These are phyloP conservation scores for Trachythela sp. DNA, from an alignment of 64 coral and sea anemone genomes.

Conservation along the genomic window DNA sequence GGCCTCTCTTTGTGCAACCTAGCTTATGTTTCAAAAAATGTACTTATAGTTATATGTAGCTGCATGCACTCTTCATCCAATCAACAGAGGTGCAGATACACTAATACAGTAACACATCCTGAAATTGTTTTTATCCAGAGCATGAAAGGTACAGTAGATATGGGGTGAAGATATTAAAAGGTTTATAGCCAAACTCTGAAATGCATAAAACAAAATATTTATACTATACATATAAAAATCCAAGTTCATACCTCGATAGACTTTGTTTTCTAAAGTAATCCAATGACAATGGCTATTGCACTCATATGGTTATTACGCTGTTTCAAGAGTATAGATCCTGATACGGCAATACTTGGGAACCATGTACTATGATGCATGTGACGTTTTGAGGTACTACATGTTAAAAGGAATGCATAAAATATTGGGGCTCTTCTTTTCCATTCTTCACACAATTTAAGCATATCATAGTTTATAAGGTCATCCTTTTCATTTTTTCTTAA, in stretches of 20 bases:
- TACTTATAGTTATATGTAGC: too few species aligned
- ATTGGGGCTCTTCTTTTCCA: constrained; percentile 18
- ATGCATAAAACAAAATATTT: background rate
- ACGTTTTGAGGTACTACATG: constrained; percentile 17
- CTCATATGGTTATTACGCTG: constrained; percentile 36
- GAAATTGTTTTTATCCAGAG: too few species aligned
- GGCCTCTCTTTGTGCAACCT: too few species aligned
- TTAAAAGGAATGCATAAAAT: constrained; percentile 43
- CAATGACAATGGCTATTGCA: constrained; percentile 33
- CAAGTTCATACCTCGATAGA: constrained; percentile 16
- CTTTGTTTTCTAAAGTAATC: constrained; percentile 26
- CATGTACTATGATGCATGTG: background rate
- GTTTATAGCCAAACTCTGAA: too few species aligned
- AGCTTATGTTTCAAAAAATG: too few species aligned
- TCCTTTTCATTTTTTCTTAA: constrained; percentile 33
- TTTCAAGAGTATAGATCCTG: constrained; percentile 43
- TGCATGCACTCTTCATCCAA: too few species aligned
- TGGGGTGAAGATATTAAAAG: too few species aligned
- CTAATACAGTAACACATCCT: too few species aligned
- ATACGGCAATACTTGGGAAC: constrained; percentile 41
- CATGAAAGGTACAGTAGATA: too few species aligned
- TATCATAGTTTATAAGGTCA: constrained; percentile 18
- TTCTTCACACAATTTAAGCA: constrained; percentile 13
- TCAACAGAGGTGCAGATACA: too few species aligned
- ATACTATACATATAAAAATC: background rate